These are phyloP conservation scores for Melanaphis sacchari DNA, from an alignment of 1,140 invertebrate species.

Conservation along the genomic window DNA sequence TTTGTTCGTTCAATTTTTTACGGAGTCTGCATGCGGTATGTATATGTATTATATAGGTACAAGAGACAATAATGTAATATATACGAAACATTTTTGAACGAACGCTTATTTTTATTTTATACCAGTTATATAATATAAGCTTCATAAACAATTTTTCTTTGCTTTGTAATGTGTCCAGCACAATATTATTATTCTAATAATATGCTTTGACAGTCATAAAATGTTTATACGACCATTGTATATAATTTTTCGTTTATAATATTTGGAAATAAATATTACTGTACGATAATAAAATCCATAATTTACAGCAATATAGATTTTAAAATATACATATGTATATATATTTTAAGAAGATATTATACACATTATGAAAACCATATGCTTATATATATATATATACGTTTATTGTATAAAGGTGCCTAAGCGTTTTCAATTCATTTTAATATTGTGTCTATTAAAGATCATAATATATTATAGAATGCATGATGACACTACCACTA, in stretches of 20 bases:
- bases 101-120: neutral
- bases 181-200: constrained; percentile 10
- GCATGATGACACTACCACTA: neutral
- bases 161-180: neutral
- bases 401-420: too few species aligned
- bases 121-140: neutral
- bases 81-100: neutral
- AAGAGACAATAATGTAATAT: neutral
- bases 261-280: constrained; percentile 16
- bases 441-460: neutral
- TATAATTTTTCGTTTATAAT: neutral
- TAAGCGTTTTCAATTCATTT: neutral
- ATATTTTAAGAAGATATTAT: neutral
- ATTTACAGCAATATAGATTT: constrained; percentile 9
- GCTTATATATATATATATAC: neutral
- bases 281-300: neutral
- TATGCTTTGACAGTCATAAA: neutral
- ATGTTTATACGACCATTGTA: neutral
- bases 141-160: neutral
- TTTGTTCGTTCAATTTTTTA: neutral
- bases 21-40: neutral
- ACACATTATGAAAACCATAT: neutral
- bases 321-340: neutral
- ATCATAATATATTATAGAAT: neutral
- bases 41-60: neutral